Evolutionary conservation across 2,888 invertebrate genomes (phyloP).

Genomic region (Apodemia hepburni): DNA sequence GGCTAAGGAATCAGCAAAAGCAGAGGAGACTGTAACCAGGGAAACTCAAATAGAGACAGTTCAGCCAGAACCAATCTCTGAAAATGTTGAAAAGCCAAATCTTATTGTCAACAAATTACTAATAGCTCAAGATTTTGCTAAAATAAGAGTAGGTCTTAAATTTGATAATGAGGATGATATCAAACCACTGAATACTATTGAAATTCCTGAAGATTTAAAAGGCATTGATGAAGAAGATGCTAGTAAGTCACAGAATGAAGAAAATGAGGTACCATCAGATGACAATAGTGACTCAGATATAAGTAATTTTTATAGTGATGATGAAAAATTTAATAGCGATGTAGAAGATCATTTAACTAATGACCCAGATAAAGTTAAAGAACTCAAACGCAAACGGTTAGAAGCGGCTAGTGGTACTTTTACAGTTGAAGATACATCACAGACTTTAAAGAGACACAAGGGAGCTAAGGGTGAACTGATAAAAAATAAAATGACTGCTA

Average conservation of each 20-base stretch:
- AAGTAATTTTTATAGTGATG: conserved; percentile 84
- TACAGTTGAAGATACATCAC: conserved; percentile 73
- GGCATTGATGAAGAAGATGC: conserved; percentile 65
- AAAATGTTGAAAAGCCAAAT: conserved; percentile 46
- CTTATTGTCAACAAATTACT: conserved; percentile 66
- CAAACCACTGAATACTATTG: conserved; percentile 78
- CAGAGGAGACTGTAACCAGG: conserved; percentile 40
- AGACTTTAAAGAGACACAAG: conserved; percentile 56
- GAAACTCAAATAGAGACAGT: conserved; percentile 50
- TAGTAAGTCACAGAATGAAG: conserved; percentile 43
- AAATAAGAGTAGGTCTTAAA: conserved; percentile 87
- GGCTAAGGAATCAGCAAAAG: conserved; percentile 36
- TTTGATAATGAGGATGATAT: conserved; percentile 83
- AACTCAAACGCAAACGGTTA: conserved; percentile 65
- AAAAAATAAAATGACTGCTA: conserved; percentile 84
- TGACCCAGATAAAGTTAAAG: conserved; percentile 65
- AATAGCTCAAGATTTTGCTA: conserved; percentile 90
- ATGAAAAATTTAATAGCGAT: conserved; percentile 79
- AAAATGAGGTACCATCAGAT: conserved; percentile 40
- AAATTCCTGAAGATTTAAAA: conserved; percentile 58
- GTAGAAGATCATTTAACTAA: conserved; percentile 72
- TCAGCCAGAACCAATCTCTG: conserved; percentile 40
- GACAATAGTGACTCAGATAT: conserved; percentile 79
- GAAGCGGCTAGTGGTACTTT: conserved; percentile 78
- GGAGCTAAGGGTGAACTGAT: conserved; percentile 36